These are phyloP conservation scores for Luperina testacea DNA, from an alignment of 2,888 invertebrate species.

Conservation along the genomic window DNA sequence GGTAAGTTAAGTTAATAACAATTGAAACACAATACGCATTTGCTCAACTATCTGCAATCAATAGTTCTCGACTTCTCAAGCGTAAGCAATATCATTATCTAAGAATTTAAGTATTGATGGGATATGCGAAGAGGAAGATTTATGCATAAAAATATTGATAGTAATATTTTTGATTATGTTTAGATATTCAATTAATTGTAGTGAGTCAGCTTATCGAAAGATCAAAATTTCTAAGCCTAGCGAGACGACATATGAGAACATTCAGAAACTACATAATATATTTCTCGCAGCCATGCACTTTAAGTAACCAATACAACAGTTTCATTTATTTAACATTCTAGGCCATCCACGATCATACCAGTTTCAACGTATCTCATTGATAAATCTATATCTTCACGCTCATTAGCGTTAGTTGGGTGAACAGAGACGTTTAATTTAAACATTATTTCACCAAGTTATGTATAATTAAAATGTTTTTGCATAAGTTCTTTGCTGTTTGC, in stretches of 20 bases:
- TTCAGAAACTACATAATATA: not conserved
- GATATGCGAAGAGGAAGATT: not conserved
- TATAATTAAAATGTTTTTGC: not conserved
- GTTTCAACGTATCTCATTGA: conserved; percentile 18
- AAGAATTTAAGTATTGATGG: not conserved
- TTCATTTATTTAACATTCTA: conserved; percentile 19
- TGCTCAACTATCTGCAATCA: not conserved
- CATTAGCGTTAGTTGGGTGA: not conserved
- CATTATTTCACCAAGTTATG: not conserved
- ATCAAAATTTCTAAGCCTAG: too few species aligned
- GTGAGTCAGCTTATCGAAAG: not conserved
- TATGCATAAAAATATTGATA: not conserved
- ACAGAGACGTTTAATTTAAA: not conserved
- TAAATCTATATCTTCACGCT: not conserved
- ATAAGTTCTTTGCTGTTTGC: not conserved
- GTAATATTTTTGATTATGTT: not conserved
- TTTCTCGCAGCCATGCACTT: not conserved
- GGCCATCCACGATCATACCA: conserved; percentile 12
- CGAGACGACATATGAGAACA: too few species aligned
- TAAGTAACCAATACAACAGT: conserved; percentile 17
- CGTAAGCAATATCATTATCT: not conserved
- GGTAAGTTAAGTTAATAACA: conserved; percentile 81
- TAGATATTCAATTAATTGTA: too few species aligned
- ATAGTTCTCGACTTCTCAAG: too few species aligned
- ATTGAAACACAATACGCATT: not conserved